phyloP scores from a whole-genome alignment of 2,797 vertebrate species.

The Ibycter americanus region DNA sequence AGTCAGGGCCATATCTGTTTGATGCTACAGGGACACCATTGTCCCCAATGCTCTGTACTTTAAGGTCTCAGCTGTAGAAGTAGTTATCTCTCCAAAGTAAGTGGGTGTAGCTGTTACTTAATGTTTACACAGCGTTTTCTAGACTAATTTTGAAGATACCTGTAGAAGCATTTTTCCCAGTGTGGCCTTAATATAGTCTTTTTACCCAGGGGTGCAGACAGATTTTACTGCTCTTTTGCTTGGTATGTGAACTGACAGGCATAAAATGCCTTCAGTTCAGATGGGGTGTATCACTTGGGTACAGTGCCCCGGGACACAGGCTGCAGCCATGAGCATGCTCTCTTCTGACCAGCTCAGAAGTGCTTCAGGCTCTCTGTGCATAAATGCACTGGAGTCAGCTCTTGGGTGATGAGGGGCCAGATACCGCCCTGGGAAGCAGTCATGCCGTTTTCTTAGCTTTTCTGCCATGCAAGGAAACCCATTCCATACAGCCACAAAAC shows the following conservation, averaged over 20 bases:
- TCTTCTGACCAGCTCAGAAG: neutral
- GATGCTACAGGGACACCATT: neutral
- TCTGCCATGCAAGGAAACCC: neutral
- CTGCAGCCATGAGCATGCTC: fast-evolving
- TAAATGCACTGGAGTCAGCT: neutral
- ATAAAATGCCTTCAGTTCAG: neutral
- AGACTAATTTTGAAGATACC: neutral
- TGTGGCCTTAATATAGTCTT: neutral
- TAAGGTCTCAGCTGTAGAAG: neutral
- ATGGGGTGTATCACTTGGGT: neutral
- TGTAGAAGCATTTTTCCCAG: neutral
- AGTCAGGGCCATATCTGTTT: neutral
- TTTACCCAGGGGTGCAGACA: neutral
- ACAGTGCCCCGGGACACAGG: neutral
- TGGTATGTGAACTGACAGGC: neutral
- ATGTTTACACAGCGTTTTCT: neutral
- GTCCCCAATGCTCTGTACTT: neutral
- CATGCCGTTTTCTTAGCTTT: neutral
- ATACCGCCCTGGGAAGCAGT: neutral
- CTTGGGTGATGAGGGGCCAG: neutral
- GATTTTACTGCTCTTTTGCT: neutral
- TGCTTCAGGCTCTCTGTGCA: neutral
- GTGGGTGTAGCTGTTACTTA: neutral
- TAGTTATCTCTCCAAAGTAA: neutral
- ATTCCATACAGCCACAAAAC: neutral